A percentile compares a stretch with the other conserved stretches of the same genome.
Evolutionary conservation across 2,888 invertebrate species (phyloP).

Genomic region (Ennomos fuscantarius): DNA sequence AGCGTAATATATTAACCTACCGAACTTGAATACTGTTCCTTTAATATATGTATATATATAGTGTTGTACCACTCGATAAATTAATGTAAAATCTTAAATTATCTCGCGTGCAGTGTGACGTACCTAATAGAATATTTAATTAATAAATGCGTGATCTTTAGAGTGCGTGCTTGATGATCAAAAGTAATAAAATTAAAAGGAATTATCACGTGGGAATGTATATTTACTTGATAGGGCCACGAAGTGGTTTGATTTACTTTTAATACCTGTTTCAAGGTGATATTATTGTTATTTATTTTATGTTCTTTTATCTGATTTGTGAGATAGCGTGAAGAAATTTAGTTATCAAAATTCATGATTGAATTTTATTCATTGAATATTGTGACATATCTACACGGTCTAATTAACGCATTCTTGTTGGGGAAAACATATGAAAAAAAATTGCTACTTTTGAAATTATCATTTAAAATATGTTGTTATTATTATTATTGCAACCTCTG

Average conservation of each 20-base stretch:
- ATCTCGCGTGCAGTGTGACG: conserved; percentile 13
- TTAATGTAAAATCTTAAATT: conserved; percentile 16
- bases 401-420: too few species aligned
- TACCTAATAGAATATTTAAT: conserved; percentile 24
- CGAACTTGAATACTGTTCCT: neutral
- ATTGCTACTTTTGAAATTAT: too few species aligned
- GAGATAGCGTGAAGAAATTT: too few species aligned
- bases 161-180: conserved; percentile 16
- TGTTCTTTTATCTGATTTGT: too few species aligned
- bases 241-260: conserved; percentile 19
- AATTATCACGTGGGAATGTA: conserved; percentile 19
- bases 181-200: conserved; percentile 21
- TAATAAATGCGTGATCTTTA: conserved; percentile 23
- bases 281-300: too few species aligned
- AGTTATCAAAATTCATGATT: neutral
- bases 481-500: too few species aligned
- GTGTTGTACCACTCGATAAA: neutral
- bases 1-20: neutral
- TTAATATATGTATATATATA: too few species aligned
- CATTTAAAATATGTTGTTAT: too few species aligned
- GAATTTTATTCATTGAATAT: neutral
- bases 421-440: too few species aligned
- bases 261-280: neutral
- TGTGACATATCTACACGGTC: too few species aligned
- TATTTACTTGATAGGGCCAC: conserved; percentile 5